Percentiles rank a stretch among this genome's conserved stretches.
These are phyloP conservation scores for Sclerurus mexicanus DNA, from an alignment of 2,113 vertebrate species.

Conservation along the genomic window DNA sequence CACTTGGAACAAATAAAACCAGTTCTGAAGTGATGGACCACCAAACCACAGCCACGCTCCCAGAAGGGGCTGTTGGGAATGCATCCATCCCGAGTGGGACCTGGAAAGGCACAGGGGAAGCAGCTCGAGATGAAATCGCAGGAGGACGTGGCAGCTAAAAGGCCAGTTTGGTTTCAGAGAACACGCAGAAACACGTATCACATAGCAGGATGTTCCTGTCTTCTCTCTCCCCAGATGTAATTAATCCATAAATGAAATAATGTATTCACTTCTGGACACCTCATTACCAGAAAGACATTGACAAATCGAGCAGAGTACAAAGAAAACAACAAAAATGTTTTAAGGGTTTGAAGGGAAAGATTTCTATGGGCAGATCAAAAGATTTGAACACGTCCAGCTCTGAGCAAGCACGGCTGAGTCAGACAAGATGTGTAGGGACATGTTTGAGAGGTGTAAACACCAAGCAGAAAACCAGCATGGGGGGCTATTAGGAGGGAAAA, in stretches of 20 bases:
- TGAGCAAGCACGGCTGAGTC: background rate
- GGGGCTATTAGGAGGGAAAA: background rate
- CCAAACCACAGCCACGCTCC: background rate
- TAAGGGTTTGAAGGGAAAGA: slow-evolving; percentile 23
- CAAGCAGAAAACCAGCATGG: background rate
- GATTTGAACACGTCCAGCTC: background rate
- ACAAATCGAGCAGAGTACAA: slow-evolving; percentile 46
- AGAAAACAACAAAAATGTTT: slow-evolving; percentile 61
- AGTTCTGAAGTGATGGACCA: background rate
- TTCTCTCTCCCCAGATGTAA: slow-evolving; percentile 39
- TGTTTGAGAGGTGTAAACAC: slow-evolving; percentile 24
- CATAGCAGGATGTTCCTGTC: background rate
- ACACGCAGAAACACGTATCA: background rate
- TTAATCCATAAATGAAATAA: slow-evolving; percentile 66
- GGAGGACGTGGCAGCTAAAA: slow-evolving; percentile 7
- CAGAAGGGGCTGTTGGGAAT: background rate
- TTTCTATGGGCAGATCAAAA: slow-evolving; percentile 34
- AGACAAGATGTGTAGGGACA: background rate
- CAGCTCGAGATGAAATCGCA: background rate
- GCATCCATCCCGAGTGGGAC: background rate
- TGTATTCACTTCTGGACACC: slow-evolving; percentile 62
- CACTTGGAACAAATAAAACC: background rate
- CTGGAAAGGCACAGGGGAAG: background rate
- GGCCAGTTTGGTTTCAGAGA: background rate
- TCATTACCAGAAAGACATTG: slow-evolving; percentile 58